A percentile compares a stretch with the other conserved stretches of the same genome.
Evolutionary conservation across 2,113 vertebrate genomes (phyloP).

Genomic region (Tretioscincus oriximinensis): DNA sequence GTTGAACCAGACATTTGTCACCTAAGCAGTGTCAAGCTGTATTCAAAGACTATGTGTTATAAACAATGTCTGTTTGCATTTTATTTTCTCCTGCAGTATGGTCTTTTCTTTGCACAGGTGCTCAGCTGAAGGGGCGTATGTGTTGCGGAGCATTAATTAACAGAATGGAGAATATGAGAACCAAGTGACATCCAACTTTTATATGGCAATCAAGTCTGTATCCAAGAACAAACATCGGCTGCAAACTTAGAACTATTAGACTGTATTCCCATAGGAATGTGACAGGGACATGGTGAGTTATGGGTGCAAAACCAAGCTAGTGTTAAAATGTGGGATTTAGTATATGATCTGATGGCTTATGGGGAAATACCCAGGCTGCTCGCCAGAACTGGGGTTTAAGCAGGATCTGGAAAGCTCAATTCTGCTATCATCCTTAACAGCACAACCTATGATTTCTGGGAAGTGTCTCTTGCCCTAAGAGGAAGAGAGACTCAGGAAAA

Average conservation of each 20-base stretch:
- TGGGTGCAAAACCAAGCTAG: not conserved
- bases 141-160: not conserved
- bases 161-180: constrained; percentile 7
- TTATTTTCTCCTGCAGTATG: not conserved
- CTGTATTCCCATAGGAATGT: not conserved
- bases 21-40: constrained; percentile 21
- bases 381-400: not conserved
- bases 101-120: constrained; percentile 27
- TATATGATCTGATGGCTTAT: not conserved
- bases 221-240: not conserved
- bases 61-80: constrained; percentile 27
- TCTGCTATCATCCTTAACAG: not conserved
- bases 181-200: not conserved
- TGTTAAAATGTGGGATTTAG: not conserved
- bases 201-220: not conserved
- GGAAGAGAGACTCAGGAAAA: not conserved
- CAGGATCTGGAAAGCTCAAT: not conserved
- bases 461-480: not conserved
- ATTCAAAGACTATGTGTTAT: constrained; percentile 29
- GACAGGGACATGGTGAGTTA: not conserved
- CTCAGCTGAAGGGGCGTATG: not conserved
- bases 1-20: constrained; percentile 31
- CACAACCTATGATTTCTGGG: not conserved
- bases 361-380: not conserved
- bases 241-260: not conserved